Base-by-base conservation (phyloP, 2,888 invertebrate genomes). In the Deroplatys truncata region DNA sequence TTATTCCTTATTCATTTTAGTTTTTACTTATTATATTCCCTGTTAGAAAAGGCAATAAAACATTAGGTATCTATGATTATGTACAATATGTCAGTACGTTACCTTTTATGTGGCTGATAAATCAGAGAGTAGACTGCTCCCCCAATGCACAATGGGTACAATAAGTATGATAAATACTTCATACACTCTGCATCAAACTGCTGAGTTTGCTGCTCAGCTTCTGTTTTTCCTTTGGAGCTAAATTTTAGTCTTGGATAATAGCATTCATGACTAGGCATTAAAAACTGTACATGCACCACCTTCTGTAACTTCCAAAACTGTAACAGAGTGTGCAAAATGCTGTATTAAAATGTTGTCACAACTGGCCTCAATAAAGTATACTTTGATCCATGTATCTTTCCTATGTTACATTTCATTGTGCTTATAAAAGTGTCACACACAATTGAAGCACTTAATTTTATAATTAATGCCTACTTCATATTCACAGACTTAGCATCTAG, bases 231-330 rank as follows among this genome's bases (percentile, higher is more conserved):
- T 88, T 91, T 92, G 89, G 92, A 93, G 87, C 93, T 93, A 88
- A 94, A 93, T 90, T 92, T 93, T 20, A 95, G 91, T 90, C 91
- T 92, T 25, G 93, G 93, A 91, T 91, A 91, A 92, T 92, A 92
- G 25, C 86, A 86, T 10, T 82, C 82, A 31, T 10, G 28, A 15
- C 43, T 86, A 87, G 93, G 92, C 89, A 94, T 92, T 93, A 93
- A 16, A 94, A 94, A 28, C 91, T 92, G 92, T 94, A 94, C 16
- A 93, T 93, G 49, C 96, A 92, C 56, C 16, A 99, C 98, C 93
- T 99, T 99, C 91, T 96, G 98, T 84, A 98, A 97, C 94, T 99
- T 99, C 99, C 99, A 99, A 90, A 98, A 92, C 97, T 98, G 93
- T 94, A 93, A 91, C 91, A 91, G 90, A 90, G 88, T 84, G 90